Percentiles rank a stretch among this genome's conserved stretches.
phyloP scores from a whole-genome alignment of 2,888 invertebrate genomes.

The Brachylomia viminalis region DNA sequence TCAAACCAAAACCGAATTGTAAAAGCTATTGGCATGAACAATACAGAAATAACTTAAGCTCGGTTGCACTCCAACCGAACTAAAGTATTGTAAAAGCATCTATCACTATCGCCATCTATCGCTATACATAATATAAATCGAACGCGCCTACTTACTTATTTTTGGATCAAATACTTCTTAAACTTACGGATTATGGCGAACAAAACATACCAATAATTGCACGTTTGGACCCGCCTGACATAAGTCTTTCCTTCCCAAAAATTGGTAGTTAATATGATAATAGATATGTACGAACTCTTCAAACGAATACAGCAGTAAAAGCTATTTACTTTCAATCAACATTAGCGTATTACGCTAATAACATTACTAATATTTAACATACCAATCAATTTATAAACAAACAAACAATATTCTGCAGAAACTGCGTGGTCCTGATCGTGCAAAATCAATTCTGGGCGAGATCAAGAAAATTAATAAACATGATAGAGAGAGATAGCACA shows the following conservation, averaged over 20 bases:
- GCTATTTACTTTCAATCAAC: neutral
- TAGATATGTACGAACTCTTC: neutral
- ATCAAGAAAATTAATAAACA: constrained; percentile 24
- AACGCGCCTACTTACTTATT: neutral
- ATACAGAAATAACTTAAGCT: neutral
- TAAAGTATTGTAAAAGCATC: too few relatives aligned
- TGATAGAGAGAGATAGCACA: constrained; percentile 2
- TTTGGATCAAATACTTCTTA: neutral
- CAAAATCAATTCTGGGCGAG: constrained; percentile 7
- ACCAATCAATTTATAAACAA: constrained; percentile 31
- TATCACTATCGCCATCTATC: too few relatives aligned
- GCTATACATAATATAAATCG: too few relatives aligned
- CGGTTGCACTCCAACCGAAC: neutral
- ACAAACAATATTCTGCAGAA: constrained; percentile 36
- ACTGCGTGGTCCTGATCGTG: constrained; percentile 10
- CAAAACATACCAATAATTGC: neutral
- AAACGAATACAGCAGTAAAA: constrained; percentile 1
- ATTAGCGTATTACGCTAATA: neutral
- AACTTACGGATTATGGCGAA: neutral
- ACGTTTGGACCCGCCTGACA: neutral
- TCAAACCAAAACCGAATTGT: neutral
- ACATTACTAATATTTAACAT: constrained; percentile 23
- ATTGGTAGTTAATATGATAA: neutral
- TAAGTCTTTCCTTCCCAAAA: neutral
- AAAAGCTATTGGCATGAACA: constrained; percentile 2